Conservation (phyloP, 2,113 vertebrate species). For the Oriolus oriolus region DNA sequence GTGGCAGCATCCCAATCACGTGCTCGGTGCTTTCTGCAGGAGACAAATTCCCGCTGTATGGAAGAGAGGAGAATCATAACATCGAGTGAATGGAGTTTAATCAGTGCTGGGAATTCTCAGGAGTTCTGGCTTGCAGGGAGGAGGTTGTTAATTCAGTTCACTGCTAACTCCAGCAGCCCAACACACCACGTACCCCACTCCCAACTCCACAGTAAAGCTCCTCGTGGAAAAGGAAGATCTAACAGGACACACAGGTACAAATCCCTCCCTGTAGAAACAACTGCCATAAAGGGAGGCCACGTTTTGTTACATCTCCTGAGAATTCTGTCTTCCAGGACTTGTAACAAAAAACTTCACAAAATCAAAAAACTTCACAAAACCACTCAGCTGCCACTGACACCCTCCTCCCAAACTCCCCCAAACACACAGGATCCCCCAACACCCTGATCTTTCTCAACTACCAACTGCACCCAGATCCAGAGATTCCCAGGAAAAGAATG, state of each 20-base stretch:
- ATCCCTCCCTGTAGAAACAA: neutral
- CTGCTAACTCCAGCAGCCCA: neutral
- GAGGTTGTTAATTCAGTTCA: neutral
- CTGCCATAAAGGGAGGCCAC: neutral
- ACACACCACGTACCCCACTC: rapidly evolving
- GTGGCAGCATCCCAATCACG: neutral
- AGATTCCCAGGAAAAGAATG: neutral
- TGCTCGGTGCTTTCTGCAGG: neutral
- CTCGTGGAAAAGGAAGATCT: neutral
- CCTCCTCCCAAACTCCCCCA: neutral
- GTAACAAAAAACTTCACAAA: neutral
- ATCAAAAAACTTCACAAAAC: neutral
- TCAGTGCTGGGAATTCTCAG: neutral
- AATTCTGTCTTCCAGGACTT: neutral
- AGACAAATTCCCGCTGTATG: neutral
- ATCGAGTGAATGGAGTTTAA: rapidly evolving
- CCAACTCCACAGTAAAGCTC: neutral
- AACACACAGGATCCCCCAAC: neutral
- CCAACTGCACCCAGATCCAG: neutral
- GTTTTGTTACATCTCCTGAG: neutral
- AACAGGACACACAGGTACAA: neutral
- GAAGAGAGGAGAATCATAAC: rapidly evolving
- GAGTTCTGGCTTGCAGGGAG: neutral
- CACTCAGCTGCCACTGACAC: neutral
- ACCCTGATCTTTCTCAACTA: neutral